Evolutionary conservation across 2,797 vertebrate species (phyloP).

Genomic region (Hippoglossus hippoglossus): DNA sequence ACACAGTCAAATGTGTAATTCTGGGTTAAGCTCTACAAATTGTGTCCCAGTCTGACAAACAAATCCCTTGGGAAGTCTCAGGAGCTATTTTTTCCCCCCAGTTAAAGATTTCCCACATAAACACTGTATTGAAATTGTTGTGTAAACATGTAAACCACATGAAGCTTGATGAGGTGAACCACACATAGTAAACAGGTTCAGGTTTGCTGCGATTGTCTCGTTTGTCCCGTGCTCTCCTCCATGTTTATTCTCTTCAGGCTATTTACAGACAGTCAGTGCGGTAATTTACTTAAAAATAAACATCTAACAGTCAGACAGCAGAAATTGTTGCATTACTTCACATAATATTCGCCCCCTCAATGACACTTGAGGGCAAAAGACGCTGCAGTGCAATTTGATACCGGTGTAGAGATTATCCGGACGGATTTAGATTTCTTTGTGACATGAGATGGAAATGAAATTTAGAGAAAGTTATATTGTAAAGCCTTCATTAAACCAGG

Average conservation of each 20-base stretch:
- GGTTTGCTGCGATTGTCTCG: not conserved
- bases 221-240: not conserved
- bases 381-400: constrained; percentile 72
- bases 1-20: constrained; percentile 73
- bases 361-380: constrained; percentile 75
- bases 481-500: constrained; percentile 76
- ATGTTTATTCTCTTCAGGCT: constrained; percentile 19
- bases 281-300: not conserved
- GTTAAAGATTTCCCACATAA: constrained; percentile 46
- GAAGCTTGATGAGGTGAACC: not conserved
- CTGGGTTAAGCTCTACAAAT: constrained; percentile 78
- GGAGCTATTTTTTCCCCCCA: constrained; percentile 23
- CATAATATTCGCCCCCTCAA: constrained; percentile 51
- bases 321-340: constrained; percentile 30
- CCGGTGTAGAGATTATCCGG: constrained; percentile 74
- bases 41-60: constrained; percentile 67
- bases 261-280: not conserved
- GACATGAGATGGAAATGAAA: constrained; percentile 82
- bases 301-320: not conserved
- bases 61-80: constrained; percentile 69
- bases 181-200: not conserved
- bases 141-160: not conserved
- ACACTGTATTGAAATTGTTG: constrained; percentile 17
- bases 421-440: constrained; percentile 82
- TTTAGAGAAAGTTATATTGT: constrained; percentile 71